phyloP scores from a whole-genome alignment of 2,113 vertebrate species.

The Crotalus helleri region DNA sequence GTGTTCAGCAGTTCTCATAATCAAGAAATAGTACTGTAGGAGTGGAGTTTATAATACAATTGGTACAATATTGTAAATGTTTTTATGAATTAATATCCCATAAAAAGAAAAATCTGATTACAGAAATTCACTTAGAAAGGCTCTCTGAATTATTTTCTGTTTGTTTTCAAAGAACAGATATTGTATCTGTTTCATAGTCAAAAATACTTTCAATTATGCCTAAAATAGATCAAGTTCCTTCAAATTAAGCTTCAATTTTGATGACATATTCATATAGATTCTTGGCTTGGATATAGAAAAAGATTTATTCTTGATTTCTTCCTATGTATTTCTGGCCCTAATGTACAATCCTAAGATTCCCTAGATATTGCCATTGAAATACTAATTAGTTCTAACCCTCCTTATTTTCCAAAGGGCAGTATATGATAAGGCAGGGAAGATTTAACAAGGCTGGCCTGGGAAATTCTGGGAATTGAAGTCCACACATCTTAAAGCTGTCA shows the following conservation, averaged over 20 bases:
- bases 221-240: neutral
- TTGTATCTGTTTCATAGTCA: neutral
- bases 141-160: neutral
- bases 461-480: neutral
- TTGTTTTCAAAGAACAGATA: neutral
- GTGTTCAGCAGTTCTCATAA: neutral
- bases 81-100: rapidly evolving
- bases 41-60: neutral
- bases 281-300: neutral
- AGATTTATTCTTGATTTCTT: neutral
- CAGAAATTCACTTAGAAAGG: neutral
- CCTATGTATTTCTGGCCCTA: neutral
- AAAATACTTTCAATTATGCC: neutral
- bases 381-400: neutral
- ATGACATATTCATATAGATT: neutral
- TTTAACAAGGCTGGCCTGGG: neutral
- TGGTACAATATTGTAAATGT: neutral
- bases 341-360: neutral
- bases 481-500: neutral
- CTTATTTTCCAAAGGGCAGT: neutral
- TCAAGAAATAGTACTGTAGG: neutral
- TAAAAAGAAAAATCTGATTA: neutral
- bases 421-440: neutral
- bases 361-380: neutral
- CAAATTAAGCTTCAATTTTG: neutral